Evolutionary conservation across 2,113 vertebrate species (phyloP).

Genomic region (Anoplopoma fimbria): DNA sequence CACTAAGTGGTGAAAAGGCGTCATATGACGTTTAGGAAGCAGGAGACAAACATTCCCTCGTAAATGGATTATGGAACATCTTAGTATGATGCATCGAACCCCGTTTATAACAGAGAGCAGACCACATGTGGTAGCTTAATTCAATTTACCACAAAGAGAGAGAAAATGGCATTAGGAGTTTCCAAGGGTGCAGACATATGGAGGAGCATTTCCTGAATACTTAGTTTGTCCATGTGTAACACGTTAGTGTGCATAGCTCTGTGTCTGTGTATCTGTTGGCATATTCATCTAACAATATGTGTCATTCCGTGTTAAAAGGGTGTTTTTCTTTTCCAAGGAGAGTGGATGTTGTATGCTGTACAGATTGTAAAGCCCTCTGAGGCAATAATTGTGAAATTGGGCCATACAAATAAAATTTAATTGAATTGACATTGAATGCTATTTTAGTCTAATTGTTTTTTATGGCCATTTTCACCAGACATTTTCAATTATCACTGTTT

Average conservation of each 20-base stretch:
- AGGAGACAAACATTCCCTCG: neutral
- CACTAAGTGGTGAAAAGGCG: no score
- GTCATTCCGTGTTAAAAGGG: no score
- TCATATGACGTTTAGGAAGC: no score
- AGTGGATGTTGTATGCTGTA: no score
- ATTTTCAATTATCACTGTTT: no score
- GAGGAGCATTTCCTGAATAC: neutral
- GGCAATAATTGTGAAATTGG: no score
- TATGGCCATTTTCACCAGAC: no score
- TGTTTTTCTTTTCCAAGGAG: no score
- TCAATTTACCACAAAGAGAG: slow-evolving; percentile 1
- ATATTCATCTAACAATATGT: neutral
- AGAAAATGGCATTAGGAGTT: neutral
- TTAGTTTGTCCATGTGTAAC: neutral
- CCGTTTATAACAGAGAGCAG: neutral
- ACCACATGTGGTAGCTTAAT: neutral
- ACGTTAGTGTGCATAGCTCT: neutral
- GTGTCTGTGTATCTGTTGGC: neutral
- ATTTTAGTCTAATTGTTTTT: no score
- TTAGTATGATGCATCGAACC: neutral
- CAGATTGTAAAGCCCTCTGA: no score
- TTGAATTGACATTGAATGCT: no score
- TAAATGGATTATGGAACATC: neutral
- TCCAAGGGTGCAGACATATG: neutral
- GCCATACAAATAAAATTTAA: no score